phyloP scores from a whole-genome alignment of 1,140 invertebrate species.

The Drosophila navojoa region DNA sequence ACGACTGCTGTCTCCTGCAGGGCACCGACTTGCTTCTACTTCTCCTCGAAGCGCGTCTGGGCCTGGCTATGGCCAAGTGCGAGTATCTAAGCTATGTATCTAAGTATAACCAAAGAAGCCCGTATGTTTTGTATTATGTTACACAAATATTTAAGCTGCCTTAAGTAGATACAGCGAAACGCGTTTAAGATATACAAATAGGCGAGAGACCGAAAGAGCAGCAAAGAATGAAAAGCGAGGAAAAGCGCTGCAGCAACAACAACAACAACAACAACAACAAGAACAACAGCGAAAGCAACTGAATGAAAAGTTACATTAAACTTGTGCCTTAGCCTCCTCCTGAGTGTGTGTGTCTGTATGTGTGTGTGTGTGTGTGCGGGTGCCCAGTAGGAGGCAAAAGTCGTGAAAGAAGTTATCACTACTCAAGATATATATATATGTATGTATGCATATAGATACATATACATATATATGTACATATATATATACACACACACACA shows the following conservation, averaged over 20 bases:
- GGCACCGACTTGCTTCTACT: neutral
- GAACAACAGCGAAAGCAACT: constrained; percentile 30
- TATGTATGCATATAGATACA: neutral
- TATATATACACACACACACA: constrained; percentile 6
- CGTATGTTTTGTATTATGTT: constrained; percentile 82
- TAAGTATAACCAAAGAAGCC: constrained; percentile 80
- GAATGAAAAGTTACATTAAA: constrained; percentile 71
- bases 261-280: constrained; percentile 19
- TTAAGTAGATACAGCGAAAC: constrained; percentile 81
- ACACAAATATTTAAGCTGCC: constrained; percentile 81
- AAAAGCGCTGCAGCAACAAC: constrained; percentile 33
- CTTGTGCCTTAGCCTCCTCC: constrained; percentile 30
- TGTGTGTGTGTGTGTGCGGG: constrained; percentile 35
- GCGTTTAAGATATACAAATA: constrained; percentile 81
- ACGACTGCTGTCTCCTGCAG: constrained; percentile 3
- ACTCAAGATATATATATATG: constrained; percentile 41
- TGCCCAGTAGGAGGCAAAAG: constrained; percentile 62
- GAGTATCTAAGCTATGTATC: constrained; percentile 73
- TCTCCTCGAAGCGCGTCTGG: neutral
- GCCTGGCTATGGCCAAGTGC: constrained; percentile 18
- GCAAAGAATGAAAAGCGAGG: constrained; percentile 45
- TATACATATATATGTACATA: constrained; percentile 25
- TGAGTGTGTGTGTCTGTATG: no score
- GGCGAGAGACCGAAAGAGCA: constrained; percentile 32
- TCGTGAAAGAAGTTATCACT: constrained; percentile 72